These are phyloP conservation scores for Ploceus nigricollis DNA, from an alignment of 2,113 vertebrate species.

Conservation along the genomic window DNA sequence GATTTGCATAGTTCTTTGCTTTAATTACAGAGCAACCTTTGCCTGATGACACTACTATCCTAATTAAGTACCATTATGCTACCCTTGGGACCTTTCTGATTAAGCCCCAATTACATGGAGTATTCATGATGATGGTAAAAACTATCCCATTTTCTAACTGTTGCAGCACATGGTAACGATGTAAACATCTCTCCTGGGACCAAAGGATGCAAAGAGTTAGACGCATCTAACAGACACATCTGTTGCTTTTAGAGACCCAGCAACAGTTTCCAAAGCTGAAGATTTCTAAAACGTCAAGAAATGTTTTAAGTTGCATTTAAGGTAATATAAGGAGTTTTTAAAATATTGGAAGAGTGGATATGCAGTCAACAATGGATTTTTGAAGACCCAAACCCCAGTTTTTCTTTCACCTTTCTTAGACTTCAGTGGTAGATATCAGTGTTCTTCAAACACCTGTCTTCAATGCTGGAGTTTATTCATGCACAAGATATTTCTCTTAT, in stretches of 20 bases:
- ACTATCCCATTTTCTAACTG: not conserved
- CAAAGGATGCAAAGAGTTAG: not conserved
- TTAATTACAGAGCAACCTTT: conserved; percentile 31
- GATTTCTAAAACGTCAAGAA: not conserved
- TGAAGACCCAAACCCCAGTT: not conserved
- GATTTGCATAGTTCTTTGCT: not conserved
- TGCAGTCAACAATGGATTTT: not conserved
- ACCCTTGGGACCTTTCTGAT: not conserved
- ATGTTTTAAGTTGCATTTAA: not conserved
- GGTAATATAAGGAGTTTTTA: not conserved
- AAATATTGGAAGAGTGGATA: not conserved
- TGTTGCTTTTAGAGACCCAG: not conserved
- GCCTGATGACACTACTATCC: not conserved
- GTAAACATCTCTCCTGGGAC: not conserved
- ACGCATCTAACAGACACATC: too few species aligned
- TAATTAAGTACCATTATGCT: not conserved
- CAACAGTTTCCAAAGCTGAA: not conserved
- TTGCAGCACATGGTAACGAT: not conserved
- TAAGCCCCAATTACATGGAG: not conserved
- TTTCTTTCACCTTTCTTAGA: not conserved
- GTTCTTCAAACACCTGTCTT: not conserved
- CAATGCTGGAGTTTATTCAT: not conserved
- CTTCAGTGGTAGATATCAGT: not conserved
- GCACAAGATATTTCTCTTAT: not conserved
- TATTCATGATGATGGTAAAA: not conserved